A percentile compares a stretch with the other conserved stretches of the same genome.
These are phyloP conservation scores for Xestia sexstrigata DNA, from an alignment of 2,888 invertebrate genomes.

Conservation along the genomic window DNA sequence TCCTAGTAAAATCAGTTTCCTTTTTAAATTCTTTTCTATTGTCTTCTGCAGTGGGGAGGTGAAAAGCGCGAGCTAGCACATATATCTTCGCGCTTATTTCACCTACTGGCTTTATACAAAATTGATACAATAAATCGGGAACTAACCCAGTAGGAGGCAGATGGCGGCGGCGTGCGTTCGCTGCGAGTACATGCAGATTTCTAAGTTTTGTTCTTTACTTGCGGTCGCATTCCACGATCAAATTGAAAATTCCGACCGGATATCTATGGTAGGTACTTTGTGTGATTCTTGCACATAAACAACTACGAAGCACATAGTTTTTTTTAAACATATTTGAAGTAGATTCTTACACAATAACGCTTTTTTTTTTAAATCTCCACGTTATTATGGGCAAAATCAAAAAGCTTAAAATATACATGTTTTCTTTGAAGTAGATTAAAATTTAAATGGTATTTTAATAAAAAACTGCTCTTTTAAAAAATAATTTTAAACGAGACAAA, in stretches of 20 bases:
- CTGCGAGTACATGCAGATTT: slow-evolving; percentile 79
- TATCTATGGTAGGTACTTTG: slow-evolving; percentile 67
- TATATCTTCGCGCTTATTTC: slow-evolving; percentile 64
- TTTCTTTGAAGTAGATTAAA: background rate
- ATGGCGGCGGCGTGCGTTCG: slow-evolving; percentile 68
- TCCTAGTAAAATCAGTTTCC: slow-evolving; percentile 30
- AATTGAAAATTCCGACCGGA: slow-evolving; percentile 85
- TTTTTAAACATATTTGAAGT: background rate
- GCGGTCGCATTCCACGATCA: slow-evolving; percentile 79
- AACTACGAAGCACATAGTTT: background rate
- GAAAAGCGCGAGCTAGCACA: slow-evolving; percentile 58
- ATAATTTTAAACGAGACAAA: slow-evolving; percentile 2
- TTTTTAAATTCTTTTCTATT: slow-evolving; percentile 56
- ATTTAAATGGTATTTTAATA: slow-evolving; percentile 1
- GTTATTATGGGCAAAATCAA: background rate
- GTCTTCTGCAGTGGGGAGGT: slow-evolving; percentile 51
- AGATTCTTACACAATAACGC: background rate
- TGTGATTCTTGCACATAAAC: slow-evolving; percentile 47
- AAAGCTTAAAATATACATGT: background rate
- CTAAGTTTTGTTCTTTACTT: slow-evolving; percentile 79
- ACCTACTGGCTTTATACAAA: slow-evolving; percentile 74
- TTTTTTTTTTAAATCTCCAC: background rate
- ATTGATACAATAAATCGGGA: slow-evolving; percentile 83
- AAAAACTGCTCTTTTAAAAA: background rate
- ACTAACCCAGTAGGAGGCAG: slow-evolving; percentile 71